Base-by-base conservation (phyloP, 1,140 invertebrate genomes). In the Pararge aegeria region DNA sequence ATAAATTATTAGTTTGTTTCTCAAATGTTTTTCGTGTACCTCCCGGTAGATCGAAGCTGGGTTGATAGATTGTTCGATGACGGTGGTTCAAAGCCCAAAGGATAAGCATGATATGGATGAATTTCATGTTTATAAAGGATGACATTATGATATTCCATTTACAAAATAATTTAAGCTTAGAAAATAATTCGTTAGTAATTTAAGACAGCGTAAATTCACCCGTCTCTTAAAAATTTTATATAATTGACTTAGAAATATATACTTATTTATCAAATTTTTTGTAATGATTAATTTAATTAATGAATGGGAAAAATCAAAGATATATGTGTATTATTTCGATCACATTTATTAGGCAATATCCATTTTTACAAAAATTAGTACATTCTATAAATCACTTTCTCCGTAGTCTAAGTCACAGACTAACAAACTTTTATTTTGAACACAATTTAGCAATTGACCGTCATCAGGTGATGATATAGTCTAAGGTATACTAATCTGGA, bases 221-320 rank as follows among this genome's bases (percentile, higher is more conserved):
- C 84, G 84, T 89, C 86, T 87, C 76, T 89, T 85, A 80, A 90
- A 67, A 88, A 76, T 89, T 89, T 89, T 89, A 89, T 90, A 89
- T 88, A 80, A 89, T 84, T 86, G 82, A 87, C 78, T 81, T 89
- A 88, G 85, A 90, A 88, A 89, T 89, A 90, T 89, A 90, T 89
- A 89, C 81, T 90, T 90, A 89, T 89, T 89, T 90, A 89, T 90
- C 84, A 82, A 84, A 66, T 68, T 61, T 56, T 86, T 83, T 86
- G 82, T 85, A 85, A 80, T 80, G 73, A 82, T 76, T 86, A 78
- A 83, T 80, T 86, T 83, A 75, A 78, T 80, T 79, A n/a, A 86
- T 83, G 76, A 83, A 82, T 86, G 75, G 79, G 69, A 79, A 76
- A 78, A 79, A 75, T 68, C 59, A 57, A 70, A 64, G 50, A 58